These are phyloP conservation scores for Bombus sibiricus DNA, from an alignment of 1,140 invertebrate genomes.

Conservation along the genomic window DNA sequence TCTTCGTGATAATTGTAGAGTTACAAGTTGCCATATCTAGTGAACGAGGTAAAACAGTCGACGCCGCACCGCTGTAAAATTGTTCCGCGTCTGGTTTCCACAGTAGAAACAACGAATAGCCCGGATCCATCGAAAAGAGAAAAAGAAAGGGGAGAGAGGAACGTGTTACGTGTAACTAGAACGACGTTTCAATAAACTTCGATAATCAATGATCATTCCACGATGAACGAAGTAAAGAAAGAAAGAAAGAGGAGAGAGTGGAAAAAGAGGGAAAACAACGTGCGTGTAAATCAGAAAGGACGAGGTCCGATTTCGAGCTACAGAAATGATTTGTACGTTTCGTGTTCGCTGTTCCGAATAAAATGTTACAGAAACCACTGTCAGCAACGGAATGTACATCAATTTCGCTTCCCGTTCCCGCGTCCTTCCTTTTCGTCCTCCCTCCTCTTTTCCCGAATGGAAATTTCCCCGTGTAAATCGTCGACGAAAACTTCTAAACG, in stretches of 20 bases:
- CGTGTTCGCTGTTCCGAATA: constrained; percentile 21
- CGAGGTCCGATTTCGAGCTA: constrained; percentile 16
- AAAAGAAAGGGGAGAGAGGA: neutral
- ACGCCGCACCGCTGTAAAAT: neutral
- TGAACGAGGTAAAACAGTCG: neutral
- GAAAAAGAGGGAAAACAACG: neutral
- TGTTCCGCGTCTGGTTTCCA: neutral
- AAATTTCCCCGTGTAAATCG: constrained; percentile 15
- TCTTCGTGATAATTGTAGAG: constrained; percentile 51
- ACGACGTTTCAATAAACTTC: constrained; percentile 33
- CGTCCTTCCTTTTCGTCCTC: neutral
- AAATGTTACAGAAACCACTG: constrained; percentile 48
- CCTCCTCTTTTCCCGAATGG: neutral
- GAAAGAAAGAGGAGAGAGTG: neutral
- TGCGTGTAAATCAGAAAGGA: constrained; percentile 33
- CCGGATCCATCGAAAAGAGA: neutral
- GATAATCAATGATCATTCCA: constrained; percentile 25
- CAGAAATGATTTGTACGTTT: constrained; percentile 37
- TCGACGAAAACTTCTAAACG: constrained; percentile 19
- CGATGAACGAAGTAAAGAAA: neutral
- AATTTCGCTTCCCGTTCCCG: constrained; percentile 11
- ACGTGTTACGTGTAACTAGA: neutral
- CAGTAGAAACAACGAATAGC: neutral
- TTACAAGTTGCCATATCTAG: constrained; percentile 43
- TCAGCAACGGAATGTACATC: constrained; percentile 40